Base-by-base conservation (phyloP, 2,113 vertebrate genomes). In the Phyllopteryx taeniolatus region DNA sequence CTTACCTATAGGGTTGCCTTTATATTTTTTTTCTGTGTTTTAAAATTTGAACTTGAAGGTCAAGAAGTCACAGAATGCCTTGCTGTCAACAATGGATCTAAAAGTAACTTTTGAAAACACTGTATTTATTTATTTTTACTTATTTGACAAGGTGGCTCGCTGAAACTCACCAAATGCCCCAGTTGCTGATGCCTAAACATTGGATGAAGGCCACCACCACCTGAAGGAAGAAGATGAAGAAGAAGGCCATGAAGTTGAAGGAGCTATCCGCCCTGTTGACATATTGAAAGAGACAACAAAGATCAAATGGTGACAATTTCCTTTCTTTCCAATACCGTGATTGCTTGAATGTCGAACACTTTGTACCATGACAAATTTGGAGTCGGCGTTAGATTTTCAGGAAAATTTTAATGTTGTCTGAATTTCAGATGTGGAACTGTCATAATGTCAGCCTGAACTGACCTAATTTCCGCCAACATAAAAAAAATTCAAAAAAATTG, bases 181-280 rank as follows among this genome's bases (percentile, higher is more conserved):
- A 98, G 9, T 92, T 93, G 0, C 91, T 77, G 78, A 99, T 83
- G 33, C 97, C 96, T 0, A 98, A 39, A 0, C 94, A 86, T 87
- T 99, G 97, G 81, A 99, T 91, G 39, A 95, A 1, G 0, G 94
- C 78, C 62, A 99, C 81, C 8, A 98, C 22, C 65, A 96, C 95
- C 87, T 99, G 97, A 0, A 93, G 89, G 6, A 95, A 95, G 2
- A 98, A 98, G 88, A 98, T 71, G 89, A 99, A 98, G 94, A 99
- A 99, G 82, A 99, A 99, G 0, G 91, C 76, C 97, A 98, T 99
- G 76, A 96, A 99, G 84, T 99, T 98, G 83, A 98, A 99, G 0
- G 97, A 99, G 81, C 97, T 99, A 90, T 99, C 95, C 0, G 96
- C 96, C 82, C 89, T 89, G 35, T 15, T 47, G 68, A 62, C 1